Evolutionary conservation across 1,140 invertebrate species (phyloP), one percentile per base, ranked within the genome.

Genomic region (Polypedilum vanderplanki): DNA sequence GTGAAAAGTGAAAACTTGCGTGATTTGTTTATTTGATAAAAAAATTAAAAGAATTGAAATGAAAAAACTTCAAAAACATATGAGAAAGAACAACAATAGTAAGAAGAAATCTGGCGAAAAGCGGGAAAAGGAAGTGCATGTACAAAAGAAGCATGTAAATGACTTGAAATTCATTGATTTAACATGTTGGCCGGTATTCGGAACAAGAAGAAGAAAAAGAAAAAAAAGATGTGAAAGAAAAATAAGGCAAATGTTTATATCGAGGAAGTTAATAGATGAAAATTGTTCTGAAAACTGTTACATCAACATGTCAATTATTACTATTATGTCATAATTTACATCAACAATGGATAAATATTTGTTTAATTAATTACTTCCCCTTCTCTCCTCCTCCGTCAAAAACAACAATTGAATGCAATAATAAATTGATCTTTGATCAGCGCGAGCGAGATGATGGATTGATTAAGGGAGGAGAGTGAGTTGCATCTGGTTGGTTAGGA

Each of bases 11-110:
- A 57, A 57, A 57, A 12, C 46, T 70, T 20, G 5, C 65, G 3
- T 70, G 65, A 70, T 70, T 70, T 70, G 65, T 70, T 70, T 70
- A 70, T 70, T 70, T 70, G 65, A 70, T 70, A 70, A 70, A 18
- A 70, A 70, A 70, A 20, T 18, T 9, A 70, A 18, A 17, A 70
- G 65, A n/a, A 18, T 20, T 5, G 24, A 57, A 46, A 46, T 8
- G 41, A 46, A 46, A 46, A 46, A 57, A 57, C 46, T 57, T 57
- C 46, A 57, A 70, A 70, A 67, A 70, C 15, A 20, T 20, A 33
- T 33, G 24, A 33, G 24, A 33, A 33, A 33, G 24, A 33, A 33
- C 24, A 33, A 33, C 24, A 33, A 33, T 33, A 33, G 5, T 33
- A 33, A 33, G 24, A 33, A 15, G 46, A 57, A 57, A 57, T 57